Conservation (phyloP, 2,113 vertebrate genomes). For the Abramis brama region DNA sequence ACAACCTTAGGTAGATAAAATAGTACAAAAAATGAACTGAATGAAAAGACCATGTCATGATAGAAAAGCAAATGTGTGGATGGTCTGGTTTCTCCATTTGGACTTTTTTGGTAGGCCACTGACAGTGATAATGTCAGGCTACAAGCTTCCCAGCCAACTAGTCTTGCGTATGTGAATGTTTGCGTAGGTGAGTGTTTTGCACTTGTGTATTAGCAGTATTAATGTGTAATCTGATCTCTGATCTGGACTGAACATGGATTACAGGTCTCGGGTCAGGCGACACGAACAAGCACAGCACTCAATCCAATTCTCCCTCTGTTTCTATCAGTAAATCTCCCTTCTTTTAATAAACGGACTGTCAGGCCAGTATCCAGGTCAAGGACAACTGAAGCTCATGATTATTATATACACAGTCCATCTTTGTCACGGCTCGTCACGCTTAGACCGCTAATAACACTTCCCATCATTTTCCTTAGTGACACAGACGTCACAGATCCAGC, state of each 20-base stretch:
- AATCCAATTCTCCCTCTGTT: background rate
- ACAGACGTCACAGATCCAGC: constrained; percentile 23
- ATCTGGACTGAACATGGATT: constrained; percentile 43
- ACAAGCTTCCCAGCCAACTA: constrained; percentile 28
- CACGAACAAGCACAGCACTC: constrained; percentile 28
- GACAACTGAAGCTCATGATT: constrained; percentile 30
- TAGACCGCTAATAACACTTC: constrained; percentile 6
- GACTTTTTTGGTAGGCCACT: background rate
- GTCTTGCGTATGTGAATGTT: constrained; percentile 2
- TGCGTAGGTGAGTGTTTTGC: constrained; percentile 17
- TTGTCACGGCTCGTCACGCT: constrained; percentile 7
- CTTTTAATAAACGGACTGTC: constrained; percentile 36
- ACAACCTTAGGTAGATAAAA: background rate
- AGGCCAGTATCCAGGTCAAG: constrained; percentile 45
- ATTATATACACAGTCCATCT: constrained; percentile 26
- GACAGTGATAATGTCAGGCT: constrained; percentile 40
- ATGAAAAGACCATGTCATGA: background rate
- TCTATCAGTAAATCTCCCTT: constrained; percentile 27
- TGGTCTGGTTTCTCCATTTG: constrained; percentile 34
- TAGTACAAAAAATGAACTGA: background rate
- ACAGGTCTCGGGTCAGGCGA: constrained; percentile 28
- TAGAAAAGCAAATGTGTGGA: background rate
- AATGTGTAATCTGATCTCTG: constrained; percentile 45
- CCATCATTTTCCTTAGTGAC: constrained; percentile 29
- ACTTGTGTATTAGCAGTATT: background rate